Evolutionary conservation across 1,140 invertebrate species (phyloP).

Genomic region (Aphelinus atriplicis): DNA sequence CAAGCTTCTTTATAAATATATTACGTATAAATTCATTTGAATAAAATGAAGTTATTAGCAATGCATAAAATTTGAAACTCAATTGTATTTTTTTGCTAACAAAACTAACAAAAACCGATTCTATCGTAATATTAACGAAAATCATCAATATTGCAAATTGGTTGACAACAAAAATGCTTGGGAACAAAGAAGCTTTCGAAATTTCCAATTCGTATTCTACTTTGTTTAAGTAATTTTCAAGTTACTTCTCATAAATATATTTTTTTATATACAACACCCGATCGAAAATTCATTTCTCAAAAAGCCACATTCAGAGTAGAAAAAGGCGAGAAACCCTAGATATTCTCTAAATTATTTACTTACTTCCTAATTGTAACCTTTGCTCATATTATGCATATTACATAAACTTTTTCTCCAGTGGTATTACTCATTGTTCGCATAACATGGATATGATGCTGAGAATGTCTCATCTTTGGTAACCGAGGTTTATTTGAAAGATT

Average conservation of each 20-base stretch:
- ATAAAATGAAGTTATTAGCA: too few relatives aligned
- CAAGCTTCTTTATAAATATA: constrained; percentile 1
- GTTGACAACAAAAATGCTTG: neutral
- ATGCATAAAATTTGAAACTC: too few relatives aligned
- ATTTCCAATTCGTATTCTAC: neutral
- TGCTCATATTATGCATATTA: constrained; percentile 10
- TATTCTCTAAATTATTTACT: constrained; percentile 23
- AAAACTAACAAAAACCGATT: too few relatives aligned
- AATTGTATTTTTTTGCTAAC: too few relatives aligned
- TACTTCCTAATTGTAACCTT: neutral
- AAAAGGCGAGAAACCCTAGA: constrained; percentile 53
- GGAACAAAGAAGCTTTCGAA: constrained; percentile 18
- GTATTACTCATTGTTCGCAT: constrained; percentile 22
- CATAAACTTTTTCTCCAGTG: neutral
- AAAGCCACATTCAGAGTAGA: constrained; percentile 55
- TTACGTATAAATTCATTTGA: too few relatives aligned
- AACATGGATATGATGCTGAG: constrained; percentile 34
- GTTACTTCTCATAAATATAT: constrained; percentile 27
- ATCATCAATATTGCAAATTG: constrained; percentile 11
- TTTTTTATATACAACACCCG: constrained; percentile 5
- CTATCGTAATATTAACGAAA: neutral
- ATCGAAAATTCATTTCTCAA: constrained; percentile 9
- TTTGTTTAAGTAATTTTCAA: constrained; percentile 40
- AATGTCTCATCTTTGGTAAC: constrained; percentile 45
- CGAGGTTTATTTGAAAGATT: neutral